Conservation (phyloP, 2,113 vertebrate genomes). For the Nesogale talazaci region DNA sequence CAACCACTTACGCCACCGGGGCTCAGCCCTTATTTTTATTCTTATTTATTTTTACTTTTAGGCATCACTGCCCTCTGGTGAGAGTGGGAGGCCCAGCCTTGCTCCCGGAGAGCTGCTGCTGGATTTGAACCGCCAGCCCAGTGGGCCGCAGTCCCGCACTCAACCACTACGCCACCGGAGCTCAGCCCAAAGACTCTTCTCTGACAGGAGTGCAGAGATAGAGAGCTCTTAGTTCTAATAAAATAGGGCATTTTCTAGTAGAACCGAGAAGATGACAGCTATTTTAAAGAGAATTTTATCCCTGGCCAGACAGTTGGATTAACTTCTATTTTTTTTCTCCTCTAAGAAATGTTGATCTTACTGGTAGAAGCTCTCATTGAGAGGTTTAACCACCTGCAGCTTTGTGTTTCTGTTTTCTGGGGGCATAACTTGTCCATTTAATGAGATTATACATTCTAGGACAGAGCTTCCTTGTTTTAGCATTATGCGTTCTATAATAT, state of each 20-base stretch:
- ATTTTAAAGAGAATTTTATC: no score
- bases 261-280: constrained; percentile 7
- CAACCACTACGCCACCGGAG: neutral
- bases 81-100: no score
- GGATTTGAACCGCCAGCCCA: no score
- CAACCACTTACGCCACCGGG: no score
- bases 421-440: neutral
- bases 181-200: constrained; percentile 27
- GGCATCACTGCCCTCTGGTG: no score
- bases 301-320: neutral
- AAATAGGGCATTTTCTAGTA: constrained; percentile 8
- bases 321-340: neutral
- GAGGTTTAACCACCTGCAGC: neutral
- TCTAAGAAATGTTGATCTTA: neutral
- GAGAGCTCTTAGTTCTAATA: constrained; percentile 41
- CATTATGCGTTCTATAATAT: neutral
- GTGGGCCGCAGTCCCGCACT: no score
- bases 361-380: no score
- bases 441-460: neutral
- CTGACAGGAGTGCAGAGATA: constrained; percentile 41
- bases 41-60: no score
- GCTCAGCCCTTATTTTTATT: no score
- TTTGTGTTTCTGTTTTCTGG: neutral
- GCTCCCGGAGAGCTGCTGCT: no score
- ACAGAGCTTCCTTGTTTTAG: neutral